Evolutionary conservation across 2,113 vertebrate species (phyloP).

Genomic region (Podarcis muralis): DNA sequence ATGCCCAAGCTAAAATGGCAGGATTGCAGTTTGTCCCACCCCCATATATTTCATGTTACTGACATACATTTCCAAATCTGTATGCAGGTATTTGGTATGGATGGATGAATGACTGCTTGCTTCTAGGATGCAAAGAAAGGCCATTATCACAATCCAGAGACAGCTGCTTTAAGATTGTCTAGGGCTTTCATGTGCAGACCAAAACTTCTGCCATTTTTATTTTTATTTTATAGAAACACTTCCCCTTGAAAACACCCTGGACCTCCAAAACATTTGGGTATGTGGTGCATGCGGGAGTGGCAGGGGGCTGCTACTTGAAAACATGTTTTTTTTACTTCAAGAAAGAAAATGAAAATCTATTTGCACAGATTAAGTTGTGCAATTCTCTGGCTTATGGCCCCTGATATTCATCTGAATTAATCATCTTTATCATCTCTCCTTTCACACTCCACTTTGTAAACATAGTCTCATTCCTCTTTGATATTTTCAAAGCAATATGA

Average conservation of each 20-base stretch:
- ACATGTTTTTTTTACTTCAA: not conserved
- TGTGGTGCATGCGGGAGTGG: not conserved
- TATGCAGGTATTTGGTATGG: conserved; percentile 16
- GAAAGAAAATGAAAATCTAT: not conserved
- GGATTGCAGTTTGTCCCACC: not conserved
- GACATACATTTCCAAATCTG: not conserved
- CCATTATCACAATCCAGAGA: not conserved
- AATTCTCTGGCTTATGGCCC: not conserved
- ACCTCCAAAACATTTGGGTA: conserved; percentile 29
- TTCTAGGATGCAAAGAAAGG: not conserved
- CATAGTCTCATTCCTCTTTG: conserved; percentile 40
- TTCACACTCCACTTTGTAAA: conserved; percentile 25
- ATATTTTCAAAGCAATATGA: conserved; percentile 72
- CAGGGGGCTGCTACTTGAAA: not conserved
- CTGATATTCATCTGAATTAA: conserved; percentile 10
- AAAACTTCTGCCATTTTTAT: not conserved
- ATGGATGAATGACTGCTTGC: conserved; percentile 9
- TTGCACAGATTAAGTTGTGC: not conserved
- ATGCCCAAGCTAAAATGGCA: not conserved
- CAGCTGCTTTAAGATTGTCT: not conserved
- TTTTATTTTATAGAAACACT: not conserved
- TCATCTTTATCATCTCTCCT: conserved; percentile 25
- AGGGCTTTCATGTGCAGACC: not conserved
- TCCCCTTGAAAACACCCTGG: not conserved
- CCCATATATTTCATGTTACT: not conserved